A percentile compares a stretch with the other conserved stretches of the same genome.
These are phyloP conservation scores for Bruchidius siliquastri DNA, from an alignment of 2,888 invertebrate species.

Conservation along the genomic window DNA sequence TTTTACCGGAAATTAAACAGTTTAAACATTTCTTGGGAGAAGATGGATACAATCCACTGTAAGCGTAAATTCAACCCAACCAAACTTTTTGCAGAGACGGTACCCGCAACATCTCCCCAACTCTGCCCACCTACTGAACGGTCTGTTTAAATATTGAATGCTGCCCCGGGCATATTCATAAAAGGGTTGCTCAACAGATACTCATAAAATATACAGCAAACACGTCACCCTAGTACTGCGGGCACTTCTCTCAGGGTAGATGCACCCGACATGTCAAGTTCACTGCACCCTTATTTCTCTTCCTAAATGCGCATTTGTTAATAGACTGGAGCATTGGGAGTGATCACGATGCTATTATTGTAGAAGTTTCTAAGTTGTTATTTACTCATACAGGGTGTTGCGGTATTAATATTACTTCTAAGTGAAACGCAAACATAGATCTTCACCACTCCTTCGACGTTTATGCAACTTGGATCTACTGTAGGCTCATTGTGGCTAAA, in stretches of 20 bases:
- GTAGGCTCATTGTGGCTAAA: no score
- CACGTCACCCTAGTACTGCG: neutral
- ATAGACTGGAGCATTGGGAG: neutral
- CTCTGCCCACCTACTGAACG: slow-evolving; percentile 8
- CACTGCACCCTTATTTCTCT: slow-evolving; percentile 5
- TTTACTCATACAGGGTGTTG: no score
- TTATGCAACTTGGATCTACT: no score
- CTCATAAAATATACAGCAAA: slow-evolving; percentile 17
- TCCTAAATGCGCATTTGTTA: slow-evolving; percentile 1
- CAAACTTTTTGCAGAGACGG: neutral
- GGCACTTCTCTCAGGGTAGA: neutral
- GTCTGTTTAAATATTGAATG: slow-evolving; percentile 20
- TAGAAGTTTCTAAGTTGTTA: no score
- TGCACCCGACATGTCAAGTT: slow-evolving; percentile 2
- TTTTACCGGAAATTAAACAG: no score
- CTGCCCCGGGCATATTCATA: slow-evolving; percentile 7
- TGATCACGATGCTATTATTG: neutral
- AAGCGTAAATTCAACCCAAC: neutral
- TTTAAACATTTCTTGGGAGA: no score
- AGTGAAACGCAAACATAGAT: no score
- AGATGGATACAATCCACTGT: no score
- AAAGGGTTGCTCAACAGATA: slow-evolving; percentile 15
- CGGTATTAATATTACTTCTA: no score
- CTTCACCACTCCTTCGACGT: no score
- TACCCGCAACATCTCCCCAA: neutral